These are phyloP conservation scores for Akabosia matsudoensis DNA, from an alignment of 1,140 invertebrate genomes.

Conservation along the genomic window DNA sequence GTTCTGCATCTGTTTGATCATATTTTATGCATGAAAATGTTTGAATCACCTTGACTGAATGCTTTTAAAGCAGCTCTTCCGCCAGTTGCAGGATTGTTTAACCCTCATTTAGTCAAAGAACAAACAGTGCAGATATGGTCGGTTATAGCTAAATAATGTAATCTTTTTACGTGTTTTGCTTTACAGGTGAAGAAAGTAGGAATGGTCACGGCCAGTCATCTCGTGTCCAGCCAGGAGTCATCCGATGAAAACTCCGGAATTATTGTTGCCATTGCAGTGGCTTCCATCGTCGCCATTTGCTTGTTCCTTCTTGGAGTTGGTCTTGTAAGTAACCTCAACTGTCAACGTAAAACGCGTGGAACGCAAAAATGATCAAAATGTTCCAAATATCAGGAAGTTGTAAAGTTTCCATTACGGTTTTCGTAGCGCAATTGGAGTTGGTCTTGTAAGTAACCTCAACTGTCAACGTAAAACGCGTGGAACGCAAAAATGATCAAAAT, in stretches of 20 bases:
- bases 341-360: constrained; percentile 34
- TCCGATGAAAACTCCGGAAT: constrained; percentile 53
- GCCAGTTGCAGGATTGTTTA: no score
- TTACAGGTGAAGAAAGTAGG: constrained; percentile 41
- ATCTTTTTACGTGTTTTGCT: not conserved
- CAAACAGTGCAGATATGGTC: no score
- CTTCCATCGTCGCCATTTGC: constrained; percentile 56
- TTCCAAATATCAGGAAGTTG: not conserved
- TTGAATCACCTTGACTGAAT: no score
- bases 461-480: constrained; percentile 30
- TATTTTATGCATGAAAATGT: no score
- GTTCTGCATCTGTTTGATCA: no score
- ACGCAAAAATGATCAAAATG: constrained; percentile 29
- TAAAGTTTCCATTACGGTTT: no score
- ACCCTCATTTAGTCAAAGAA: no score
- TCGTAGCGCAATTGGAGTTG: no score
- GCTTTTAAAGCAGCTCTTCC: no score
- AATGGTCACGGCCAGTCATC: constrained; percentile 37
- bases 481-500: constrained; percentile 33
- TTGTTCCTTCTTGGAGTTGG: constrained; percentile 64
- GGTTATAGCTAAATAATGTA: no score
- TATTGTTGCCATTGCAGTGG: constrained; percentile 56
- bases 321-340: constrained; percentile 56
- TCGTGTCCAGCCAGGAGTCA: constrained; percentile 41
- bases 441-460: constrained; percentile 58